Percentiles rank a stretch among this genome's conserved stretches.
These are phyloP conservation scores for Slavum lentiscoides DNA, from an alignment of 2,888 invertebrate species.

Conservation along the genomic window DNA sequence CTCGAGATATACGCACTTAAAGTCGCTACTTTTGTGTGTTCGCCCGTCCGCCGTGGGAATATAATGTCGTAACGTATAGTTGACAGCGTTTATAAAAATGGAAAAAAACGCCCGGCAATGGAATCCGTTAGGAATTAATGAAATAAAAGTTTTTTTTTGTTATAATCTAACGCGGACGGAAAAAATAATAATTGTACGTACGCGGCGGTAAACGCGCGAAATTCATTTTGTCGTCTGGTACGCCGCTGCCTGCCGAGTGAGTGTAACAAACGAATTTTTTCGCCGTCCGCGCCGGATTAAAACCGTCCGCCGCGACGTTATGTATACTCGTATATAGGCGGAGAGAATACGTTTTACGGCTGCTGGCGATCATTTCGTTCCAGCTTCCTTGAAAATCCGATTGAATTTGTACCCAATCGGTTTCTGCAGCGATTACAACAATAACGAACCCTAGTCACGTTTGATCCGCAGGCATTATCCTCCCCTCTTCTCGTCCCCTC, in stretches of 20 bases:
- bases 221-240: background rate
- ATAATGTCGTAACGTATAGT: background rate
- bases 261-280: constrained; percentile 11
- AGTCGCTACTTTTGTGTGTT: constrained; percentile 43
- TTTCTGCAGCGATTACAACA: constrained; percentile 35
- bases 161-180: background rate
- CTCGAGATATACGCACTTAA: constrained; percentile 2
- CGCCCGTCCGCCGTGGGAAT: constrained; percentile 25
- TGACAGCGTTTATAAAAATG: constrained; percentile 26
- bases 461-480: constrained; percentile 41
- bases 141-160: constrained; percentile 12
- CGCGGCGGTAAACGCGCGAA: background rate
- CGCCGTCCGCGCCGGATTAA: too few species aligned
- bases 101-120: constrained; percentile 1
- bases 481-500: too few species aligned
- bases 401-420: constrained; percentile 45
- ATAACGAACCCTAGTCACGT: constrained; percentile 49
- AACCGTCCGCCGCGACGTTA: too few species aligned
- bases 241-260: background rate
- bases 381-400: constrained; percentile 14
- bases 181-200: too few species aligned
- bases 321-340: too few species aligned
- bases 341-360: background rate
- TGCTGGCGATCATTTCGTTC: constrained; percentile 11
- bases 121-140: background rate